Percentiles rank a stretch among this genome's conserved stretches.
Evolutionary conservation across 2,888 invertebrate genomes (phyloP).

Genomic region (Capitulum mitella): DNA sequence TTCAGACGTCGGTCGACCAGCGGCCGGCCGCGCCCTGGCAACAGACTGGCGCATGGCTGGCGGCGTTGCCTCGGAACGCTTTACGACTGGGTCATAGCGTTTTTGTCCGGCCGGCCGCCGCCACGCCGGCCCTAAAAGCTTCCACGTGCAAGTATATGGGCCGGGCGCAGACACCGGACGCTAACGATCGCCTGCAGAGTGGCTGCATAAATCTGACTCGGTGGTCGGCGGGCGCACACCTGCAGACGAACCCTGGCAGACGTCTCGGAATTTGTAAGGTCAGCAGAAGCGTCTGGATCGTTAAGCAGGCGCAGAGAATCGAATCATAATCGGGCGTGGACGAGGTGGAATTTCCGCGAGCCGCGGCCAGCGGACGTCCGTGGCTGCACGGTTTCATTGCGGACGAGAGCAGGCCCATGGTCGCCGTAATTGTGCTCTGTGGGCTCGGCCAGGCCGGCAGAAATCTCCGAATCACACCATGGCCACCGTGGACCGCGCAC

Average conservation of each 20-base stretch:
- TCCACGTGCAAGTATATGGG: not conserved
- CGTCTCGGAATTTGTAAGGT: not conserved
- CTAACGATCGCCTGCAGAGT: not conserved
- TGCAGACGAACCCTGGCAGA: not conserved
- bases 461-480: not conserved
- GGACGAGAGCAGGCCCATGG: not conserved
- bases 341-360: not conserved
- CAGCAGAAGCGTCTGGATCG: not conserved
- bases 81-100: constrained; percentile 8
- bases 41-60: not conserved
- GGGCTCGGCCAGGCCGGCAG: not conserved
- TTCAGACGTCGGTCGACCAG: not conserved
- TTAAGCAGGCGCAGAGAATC: not conserved
- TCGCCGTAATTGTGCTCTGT: not conserved
- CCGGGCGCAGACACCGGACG: not conserved
- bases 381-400: not conserved
- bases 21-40: not conserved
- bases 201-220: not conserved
- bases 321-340: not conserved
- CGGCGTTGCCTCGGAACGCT: not conserved
- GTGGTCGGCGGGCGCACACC: not conserved
- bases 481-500: too few relatives aligned
- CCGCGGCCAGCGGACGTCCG: not conserved
- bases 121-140: not conserved
- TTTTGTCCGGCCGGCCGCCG: not conserved